These are phyloP conservation scores for Amazona guildingii DNA, from an alignment of 2,113 vertebrate genomes.

Conservation along the genomic window DNA sequence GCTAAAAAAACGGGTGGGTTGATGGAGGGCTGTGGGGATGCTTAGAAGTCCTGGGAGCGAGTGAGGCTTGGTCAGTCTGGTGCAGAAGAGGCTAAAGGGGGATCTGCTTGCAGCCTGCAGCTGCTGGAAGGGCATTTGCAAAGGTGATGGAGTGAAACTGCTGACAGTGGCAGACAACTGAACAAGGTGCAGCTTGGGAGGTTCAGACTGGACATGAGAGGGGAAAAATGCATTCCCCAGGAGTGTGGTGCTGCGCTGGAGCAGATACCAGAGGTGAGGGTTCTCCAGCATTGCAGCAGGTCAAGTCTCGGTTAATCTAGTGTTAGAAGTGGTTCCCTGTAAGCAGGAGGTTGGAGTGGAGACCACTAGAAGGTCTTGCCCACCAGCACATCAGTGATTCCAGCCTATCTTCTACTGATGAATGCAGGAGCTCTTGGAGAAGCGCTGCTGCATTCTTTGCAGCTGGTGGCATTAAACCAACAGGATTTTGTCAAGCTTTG, in stretches of 20 bases:
- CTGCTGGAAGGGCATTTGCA: neutral
- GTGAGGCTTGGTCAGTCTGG: fast-evolving
- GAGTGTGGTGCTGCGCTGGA: neutral
- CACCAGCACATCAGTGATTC: neutral
- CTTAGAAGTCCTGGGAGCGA: neutral
- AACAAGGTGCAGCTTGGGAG: neutral
- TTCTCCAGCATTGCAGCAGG: neutral
- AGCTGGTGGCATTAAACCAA: slow-evolving; percentile 17
- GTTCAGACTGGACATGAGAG: neutral
- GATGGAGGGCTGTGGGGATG: neutral
- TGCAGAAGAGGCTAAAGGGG: neutral
- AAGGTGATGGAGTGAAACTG: neutral
- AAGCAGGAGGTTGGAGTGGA: neutral
- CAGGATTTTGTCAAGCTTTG: neutral
- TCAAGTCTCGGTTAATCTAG: neutral
- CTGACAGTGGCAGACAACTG: neutral
- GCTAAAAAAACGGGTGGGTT: neutral
- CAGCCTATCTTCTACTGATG: neutral
- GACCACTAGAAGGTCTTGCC: neutral
- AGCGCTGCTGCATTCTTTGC: neutral
- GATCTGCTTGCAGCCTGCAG: neutral
- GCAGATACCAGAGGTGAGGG: neutral
- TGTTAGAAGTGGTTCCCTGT: neutral
- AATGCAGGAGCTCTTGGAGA: neutral
- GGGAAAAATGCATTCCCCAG: neutral